Base-by-base conservation (phyloP, 1,140 invertebrate species). In the Contarinia nasturtii region DNA sequence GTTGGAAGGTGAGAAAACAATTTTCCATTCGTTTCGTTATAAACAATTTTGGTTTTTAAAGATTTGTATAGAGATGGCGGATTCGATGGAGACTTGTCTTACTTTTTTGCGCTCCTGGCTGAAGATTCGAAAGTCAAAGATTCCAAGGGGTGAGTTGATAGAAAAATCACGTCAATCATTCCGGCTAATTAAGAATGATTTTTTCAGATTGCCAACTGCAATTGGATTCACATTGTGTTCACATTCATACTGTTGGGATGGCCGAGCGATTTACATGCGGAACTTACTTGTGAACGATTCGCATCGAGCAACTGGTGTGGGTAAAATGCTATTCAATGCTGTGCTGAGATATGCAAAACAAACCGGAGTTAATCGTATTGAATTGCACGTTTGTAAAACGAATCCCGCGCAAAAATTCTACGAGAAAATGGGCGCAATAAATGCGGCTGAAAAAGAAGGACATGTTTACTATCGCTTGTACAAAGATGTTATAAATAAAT, bases 341-440 rank as follows among this genome's bases (percentile, higher is more conserved):
- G 68, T 90, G 12, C 78, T 76, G 1, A 73, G 84, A 73, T 66
- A 73, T 54, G 80, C 78, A 0, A 50, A 67, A 2, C 55, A 70
- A 3, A 65, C 63, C 1, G 63, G 68, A 4, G 79, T 75, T 53
- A 58, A 53, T 1, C 67, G 80, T 37, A 54, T 89, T 33, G 77
- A 87, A 51, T 86, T 87, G 55, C 70, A 77, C 53, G 84, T 87
- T 1, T 61, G 89, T 7, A 69, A 77, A n/a, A 90, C 86, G 86
- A 91, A 90, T 63, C 73, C 76, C 12, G 80, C 86, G 0, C 67
- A 70, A 8, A 57, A 74, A n/a, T 86, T 89, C 60, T 92, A 90
- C 55, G 70, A 80, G 52, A 60, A 62, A 7, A 62, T 74, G 48
- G 79, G 81, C 0, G 81, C 79, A 1, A 54, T 68, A 1, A 70